Evolutionary conservation across 2,113 vertebrate genomes (phyloP).

Genomic region (Numenius arquata): DNA sequence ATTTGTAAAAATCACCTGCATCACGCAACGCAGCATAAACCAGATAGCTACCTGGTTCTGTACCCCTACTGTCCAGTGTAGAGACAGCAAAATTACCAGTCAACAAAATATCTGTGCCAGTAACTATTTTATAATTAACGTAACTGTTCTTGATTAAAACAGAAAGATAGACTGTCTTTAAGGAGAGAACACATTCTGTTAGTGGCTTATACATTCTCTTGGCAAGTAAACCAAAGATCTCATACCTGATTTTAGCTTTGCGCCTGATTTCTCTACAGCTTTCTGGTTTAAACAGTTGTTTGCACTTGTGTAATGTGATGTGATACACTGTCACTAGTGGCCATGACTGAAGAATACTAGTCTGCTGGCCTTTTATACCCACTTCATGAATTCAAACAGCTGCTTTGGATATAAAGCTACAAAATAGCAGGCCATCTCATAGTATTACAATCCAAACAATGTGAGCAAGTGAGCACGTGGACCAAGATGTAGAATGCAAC

Average conservation of each 20-base stretch:
- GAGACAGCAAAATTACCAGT: background rate
- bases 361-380: background rate
- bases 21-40: background rate
- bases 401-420: background rate
- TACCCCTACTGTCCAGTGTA: too few relatives aligned
- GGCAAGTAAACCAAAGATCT: background rate
- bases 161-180: background rate
- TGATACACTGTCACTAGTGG: background rate
- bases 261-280: background rate
- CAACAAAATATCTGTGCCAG: background rate
- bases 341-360: background rate
- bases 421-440: background rate
- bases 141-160: background rate
- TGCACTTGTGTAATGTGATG: too few relatives aligned
- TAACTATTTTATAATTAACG: background rate
- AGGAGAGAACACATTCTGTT: background rate
- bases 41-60: background rate
- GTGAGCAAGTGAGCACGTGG: background rate
- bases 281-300: background rate
- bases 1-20: background rate
- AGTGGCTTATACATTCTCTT: background rate
- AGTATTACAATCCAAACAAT: background rate
- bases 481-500: accelerated
- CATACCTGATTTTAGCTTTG: background rate
- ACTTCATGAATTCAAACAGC: background rate